Conservation (phyloP, 2,797 vertebrate genomes). For the Rhabdophis nuchalis region DNA sequence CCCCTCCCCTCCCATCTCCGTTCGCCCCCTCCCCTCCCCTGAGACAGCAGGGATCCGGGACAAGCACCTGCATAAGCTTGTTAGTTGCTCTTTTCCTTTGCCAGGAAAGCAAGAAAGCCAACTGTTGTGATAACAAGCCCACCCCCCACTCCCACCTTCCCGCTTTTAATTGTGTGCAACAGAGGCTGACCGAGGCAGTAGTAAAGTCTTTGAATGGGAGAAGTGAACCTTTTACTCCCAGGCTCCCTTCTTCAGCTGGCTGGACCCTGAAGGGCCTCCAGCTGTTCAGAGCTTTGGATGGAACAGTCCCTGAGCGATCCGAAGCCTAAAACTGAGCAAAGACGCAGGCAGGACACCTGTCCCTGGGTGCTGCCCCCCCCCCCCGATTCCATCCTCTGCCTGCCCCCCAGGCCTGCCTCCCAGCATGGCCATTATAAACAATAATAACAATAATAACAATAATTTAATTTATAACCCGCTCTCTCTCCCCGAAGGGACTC, state of each 20-base stretch:
- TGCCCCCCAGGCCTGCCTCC: background rate
- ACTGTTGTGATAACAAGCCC: slow-evolving; percentile 2
- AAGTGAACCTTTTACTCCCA: slow-evolving; percentile 62
- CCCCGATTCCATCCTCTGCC: background rate
- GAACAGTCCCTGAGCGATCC: slow-evolving; percentile 59
- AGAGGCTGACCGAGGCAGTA: slow-evolving; percentile 59
- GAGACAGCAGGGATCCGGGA: background rate
- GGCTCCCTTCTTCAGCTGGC: slow-evolving; percentile 63
- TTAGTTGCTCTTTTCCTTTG: slow-evolving; percentile 33
- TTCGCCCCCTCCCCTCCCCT: background rate
- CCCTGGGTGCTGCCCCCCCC: slow-evolving; percentile 13
- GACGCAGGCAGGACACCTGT: slow-evolving; percentile 65
- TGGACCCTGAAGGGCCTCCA: slow-evolving; percentile 44
- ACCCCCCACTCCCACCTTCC: background rate
- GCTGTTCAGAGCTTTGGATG: slow-evolving; percentile 55
- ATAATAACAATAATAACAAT: no score
- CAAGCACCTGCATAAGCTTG: background rate
- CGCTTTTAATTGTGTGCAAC: slow-evolving; percentile 64
- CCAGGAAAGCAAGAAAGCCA: background rate
- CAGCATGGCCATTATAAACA: background rate
- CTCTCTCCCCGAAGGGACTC: no score
- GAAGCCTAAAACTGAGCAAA: slow-evolving; percentile 46
- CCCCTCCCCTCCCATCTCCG: background rate
- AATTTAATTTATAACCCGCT: no score
- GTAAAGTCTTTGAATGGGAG: slow-evolving; percentile 48